A percentile compares a stretch with the other conserved stretches of the same genome.
Conservation (phyloP, 2,888 invertebrate species). For the Drosophila tanythrix region DNA sequence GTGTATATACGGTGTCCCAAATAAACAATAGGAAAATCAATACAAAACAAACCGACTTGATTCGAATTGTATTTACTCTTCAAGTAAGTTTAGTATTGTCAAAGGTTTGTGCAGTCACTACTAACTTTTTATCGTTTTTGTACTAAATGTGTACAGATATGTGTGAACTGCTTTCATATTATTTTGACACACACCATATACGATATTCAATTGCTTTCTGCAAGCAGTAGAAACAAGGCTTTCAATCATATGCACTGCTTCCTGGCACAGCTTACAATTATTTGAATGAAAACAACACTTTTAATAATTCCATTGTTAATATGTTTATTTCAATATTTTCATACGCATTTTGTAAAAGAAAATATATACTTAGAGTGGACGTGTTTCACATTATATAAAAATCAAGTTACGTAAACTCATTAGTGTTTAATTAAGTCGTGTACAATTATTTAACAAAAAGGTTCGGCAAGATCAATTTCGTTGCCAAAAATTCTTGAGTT, state of each 20-base stretch:
- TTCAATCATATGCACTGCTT: not conserved
- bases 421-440: constrained; percentile 45
- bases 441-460: constrained; percentile 71
- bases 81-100: not conserved
- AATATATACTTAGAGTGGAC: constrained; percentile 68
- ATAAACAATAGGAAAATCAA: not conserved
- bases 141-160: not conserved
- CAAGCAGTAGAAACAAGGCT: constrained; percentile 4
- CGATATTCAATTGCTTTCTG: constrained; percentile 26
- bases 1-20: not conserved
- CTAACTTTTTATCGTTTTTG: not conserved
- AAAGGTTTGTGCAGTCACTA: not conserved
- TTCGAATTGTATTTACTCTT: not conserved
- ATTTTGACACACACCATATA: not conserved
- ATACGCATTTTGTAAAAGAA: constrained; percentile 61
- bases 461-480: constrained; percentile 35
- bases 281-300: constrained; percentile 4
- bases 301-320: constrained; percentile 47
- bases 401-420: constrained; percentile 39
- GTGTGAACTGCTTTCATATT: not conserved
- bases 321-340: constrained; percentile 60
- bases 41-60: not conserved
- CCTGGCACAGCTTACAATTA: not conserved
- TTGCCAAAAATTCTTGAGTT: constrained; percentile 47
- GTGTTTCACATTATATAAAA: constrained; percentile 49